Conservation (phyloP, 2,113 vertebrate species). For the Cheilinus undulatus region DNA sequence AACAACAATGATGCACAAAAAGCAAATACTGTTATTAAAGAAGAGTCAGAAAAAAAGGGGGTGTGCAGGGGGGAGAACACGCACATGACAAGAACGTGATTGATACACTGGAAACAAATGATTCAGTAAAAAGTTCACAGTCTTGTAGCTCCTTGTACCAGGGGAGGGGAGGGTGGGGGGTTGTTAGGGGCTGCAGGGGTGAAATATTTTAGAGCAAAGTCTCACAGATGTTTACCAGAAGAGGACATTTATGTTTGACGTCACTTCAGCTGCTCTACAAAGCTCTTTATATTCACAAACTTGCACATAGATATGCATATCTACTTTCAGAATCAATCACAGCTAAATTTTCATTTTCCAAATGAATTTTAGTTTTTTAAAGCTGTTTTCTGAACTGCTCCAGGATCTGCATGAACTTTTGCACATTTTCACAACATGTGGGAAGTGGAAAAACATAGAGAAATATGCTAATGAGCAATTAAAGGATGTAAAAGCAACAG, state of each 20-base stretch:
- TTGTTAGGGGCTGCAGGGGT: neutral
- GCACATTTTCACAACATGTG: neutral
- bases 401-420: neutral
- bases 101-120: constrained; percentile 62
- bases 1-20: constrained; percentile 49
- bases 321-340: neutral
- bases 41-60: constrained; percentile 29
- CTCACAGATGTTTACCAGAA: neutral
- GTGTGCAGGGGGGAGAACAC: constrained; percentile 17
- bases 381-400: neutral
- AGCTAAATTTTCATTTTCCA: no score
- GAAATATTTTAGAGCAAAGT: neutral
- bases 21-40: constrained; percentile 79
- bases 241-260: neutral
- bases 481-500: no score
- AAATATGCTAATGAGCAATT: no score
- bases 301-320: constrained; percentile 16
- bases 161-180: neutral
- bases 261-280: constrained; percentile 64
- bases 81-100: constrained; percentile 45
- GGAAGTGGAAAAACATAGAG: no score
- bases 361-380: neutral
- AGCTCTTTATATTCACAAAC: neutral
- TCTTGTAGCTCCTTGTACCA: constrained; percentile 75
- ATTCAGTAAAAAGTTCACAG: constrained; percentile 83